Percentiles rank a stretch among this genome's conserved stretches.
Conservation (phyloP, 2,888 invertebrate genomes). For the Petrolisthes manimaculis region DNA sequence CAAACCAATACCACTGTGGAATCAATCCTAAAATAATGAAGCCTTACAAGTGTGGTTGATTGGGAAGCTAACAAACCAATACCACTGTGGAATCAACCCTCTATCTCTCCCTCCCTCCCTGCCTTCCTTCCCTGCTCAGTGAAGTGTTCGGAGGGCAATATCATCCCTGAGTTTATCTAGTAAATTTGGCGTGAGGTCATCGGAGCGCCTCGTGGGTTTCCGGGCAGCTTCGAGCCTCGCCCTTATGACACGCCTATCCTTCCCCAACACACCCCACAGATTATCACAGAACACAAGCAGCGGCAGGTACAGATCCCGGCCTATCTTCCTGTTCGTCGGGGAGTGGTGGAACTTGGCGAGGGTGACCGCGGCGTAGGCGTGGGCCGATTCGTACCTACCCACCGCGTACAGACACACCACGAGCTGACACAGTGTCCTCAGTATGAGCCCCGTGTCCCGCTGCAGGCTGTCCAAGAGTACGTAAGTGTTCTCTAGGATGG, state of each 20-base stretch:
- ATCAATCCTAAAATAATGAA: too few relatives aligned
- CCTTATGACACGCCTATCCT: conserved; percentile 35
- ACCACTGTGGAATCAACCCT: too few relatives aligned
- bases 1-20: too few relatives aligned
- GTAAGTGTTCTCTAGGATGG: conserved; percentile 52
- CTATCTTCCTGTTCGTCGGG: conserved; percentile 39
- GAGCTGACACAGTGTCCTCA: conserved; percentile 53
- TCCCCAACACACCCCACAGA: conserved; percentile 53
- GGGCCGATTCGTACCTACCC: conserved; percentile 35
- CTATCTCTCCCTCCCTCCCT: too few relatives aligned
- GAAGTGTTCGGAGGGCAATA: conserved; percentile 53
- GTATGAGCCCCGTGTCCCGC: conserved; percentile 54
- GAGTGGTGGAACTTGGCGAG: conserved; percentile 45
- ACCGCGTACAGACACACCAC: conserved; percentile 57
- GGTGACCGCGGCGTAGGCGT: conserved; percentile 35
- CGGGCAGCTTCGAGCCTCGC: conserved; percentile 35
- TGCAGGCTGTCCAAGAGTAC: conserved; percentile 48
- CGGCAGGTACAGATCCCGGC: conserved; percentile 55
- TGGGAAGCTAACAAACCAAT: too few relatives aligned
- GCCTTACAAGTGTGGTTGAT: too few relatives aligned
- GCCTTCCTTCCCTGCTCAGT: conserved; percentile 8
- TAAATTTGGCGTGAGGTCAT: conserved; percentile 49
- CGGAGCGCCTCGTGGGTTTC: conserved; percentile 29
- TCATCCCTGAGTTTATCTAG: conserved; percentile 59
- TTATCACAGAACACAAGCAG: conserved; percentile 50